phyloP scores from a whole-genome alignment of 2,888 invertebrate species.

The Mesodorylaimus sp. region DNA sequence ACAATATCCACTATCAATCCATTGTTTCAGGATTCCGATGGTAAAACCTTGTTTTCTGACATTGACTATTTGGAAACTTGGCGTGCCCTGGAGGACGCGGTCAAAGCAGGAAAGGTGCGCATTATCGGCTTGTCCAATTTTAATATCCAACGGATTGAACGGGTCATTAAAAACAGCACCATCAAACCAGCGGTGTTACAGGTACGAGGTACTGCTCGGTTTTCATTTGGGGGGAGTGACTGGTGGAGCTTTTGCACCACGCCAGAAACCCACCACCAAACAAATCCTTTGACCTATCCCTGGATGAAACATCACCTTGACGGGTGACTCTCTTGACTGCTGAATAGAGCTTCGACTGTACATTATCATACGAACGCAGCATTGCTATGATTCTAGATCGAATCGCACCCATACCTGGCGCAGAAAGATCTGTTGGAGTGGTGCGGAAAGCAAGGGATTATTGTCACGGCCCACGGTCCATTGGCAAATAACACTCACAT shows the following conservation, averaged over 20 bases:
- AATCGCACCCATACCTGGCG: constrained; percentile 5
- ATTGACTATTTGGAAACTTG: constrained; percentile 27
- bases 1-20: no score
- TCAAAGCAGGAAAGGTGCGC: constrained; percentile 13
- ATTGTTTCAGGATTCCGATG: constrained; percentile 5
- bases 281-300: no score
- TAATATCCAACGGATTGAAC: constrained; percentile 23
- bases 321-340: no score
- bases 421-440: neutral
- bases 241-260: no score
- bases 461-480: constrained; percentile 48
- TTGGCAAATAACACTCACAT: neutral
- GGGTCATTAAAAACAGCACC: constrained; percentile 43
- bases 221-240: no score
- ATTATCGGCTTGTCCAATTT: constrained; percentile 10
- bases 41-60: constrained; percentile 19
- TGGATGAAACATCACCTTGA: no score
- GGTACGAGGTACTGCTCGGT: no score
- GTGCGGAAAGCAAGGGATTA: constrained; percentile 44
- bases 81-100: constrained; percentile 23
- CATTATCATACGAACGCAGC: no score
- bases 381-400: neutral
- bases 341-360: no score
- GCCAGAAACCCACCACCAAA: no score
- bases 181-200: constrained; percentile 33